A percentile compares a stretch with the other conserved stretches of the same genome.
phyloP scores from a whole-genome alignment of 2,113 vertebrate genomes.

The Chloroceryle aenea region DNA sequence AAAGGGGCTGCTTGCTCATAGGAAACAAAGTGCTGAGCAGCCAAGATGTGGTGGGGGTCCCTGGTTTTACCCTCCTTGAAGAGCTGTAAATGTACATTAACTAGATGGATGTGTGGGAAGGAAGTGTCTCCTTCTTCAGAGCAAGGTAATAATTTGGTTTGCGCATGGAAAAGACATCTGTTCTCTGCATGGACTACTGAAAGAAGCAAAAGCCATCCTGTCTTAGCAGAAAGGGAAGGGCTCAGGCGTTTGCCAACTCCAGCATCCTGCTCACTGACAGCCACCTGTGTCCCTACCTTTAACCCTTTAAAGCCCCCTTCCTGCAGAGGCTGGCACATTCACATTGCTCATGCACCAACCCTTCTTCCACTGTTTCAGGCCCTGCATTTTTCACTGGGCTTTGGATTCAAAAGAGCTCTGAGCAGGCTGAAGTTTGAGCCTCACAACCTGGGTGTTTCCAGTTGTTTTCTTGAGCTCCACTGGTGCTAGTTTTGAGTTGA shows the following conservation, averaged over 20 bases:
- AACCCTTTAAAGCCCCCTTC: not conserved
- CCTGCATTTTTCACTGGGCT: fast-evolving
- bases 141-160: not conserved
- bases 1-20: not conserved
- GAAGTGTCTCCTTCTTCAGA: not conserved
- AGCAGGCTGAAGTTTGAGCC: not conserved
- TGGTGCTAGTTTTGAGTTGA: not conserved
- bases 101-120: not conserved
- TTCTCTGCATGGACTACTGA: not conserved
- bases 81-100: not conserved
- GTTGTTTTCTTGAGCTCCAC: not conserved
- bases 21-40: not conserved
- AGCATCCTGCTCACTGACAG: not conserved
- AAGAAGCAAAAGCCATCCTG: not conserved
- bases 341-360: fast-evolving
- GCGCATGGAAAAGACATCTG: not conserved
- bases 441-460: not conserved
- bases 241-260: fast-evolving
- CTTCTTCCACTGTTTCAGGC: not conserved
- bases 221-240: not conserved
- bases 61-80: not conserved
- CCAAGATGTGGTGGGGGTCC: not conserved
- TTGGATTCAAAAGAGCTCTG: not conserved
- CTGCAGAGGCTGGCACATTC: not conserved
- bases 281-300: not conserved